A percentile compares a stretch with the other conserved stretches of the same genome.
These are phyloP conservation scores for Drosophila merina DNA, from an alignment of 2,888 invertebrate genomes.

Conservation along the genomic window DNA sequence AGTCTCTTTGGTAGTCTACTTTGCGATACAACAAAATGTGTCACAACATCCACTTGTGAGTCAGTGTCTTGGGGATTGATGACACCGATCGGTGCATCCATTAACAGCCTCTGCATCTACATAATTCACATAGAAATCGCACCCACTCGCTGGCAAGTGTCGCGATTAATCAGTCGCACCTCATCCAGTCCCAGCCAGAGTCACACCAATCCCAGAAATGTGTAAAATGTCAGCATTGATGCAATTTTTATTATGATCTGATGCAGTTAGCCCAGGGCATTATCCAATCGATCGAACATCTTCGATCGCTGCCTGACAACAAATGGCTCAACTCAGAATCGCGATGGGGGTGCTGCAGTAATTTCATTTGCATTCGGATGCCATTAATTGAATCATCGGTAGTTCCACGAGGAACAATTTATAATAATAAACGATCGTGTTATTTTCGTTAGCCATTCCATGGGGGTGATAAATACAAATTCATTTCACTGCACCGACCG, in stretches of 20 bases:
- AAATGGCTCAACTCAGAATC: slow-evolving; percentile 61
- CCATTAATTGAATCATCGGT: slow-evolving; percentile 39
- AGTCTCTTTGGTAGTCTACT: slow-evolving; percentile 5
- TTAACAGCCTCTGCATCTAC: slow-evolving; percentile 45
- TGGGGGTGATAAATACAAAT: slow-evolving; percentile 42
- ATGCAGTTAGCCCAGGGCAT: slow-evolving; percentile 4
- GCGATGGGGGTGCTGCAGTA: slow-evolving; percentile 45
- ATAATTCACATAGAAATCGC: slow-evolving; percentile 39
- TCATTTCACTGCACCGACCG: slow-evolving; percentile 28
- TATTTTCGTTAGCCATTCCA: not conserved
- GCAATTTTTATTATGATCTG: slow-evolving; percentile 35
- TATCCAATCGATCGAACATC: slow-evolving; percentile 19
- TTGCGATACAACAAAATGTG: slow-evolving; percentile 49
- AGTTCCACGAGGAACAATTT: slow-evolving; percentile 16
- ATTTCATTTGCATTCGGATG: slow-evolving; percentile 25
- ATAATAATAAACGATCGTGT: slow-evolving; percentile 26
- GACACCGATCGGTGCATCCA: slow-evolving; percentile 59
- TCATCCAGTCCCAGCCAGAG: slow-evolving; percentile 4
- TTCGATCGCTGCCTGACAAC: slow-evolving; percentile 50
- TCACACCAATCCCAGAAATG: slow-evolving; percentile 71
- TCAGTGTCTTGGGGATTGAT: slow-evolving; percentile 46
- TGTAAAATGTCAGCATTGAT: slow-evolving; percentile 73
- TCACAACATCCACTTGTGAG: slow-evolving; percentile 39
- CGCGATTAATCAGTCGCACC: slow-evolving; percentile 62
- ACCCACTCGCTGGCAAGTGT: slow-evolving; percentile 58